These are phyloP conservation scores for Pelobates cultripes DNA, from an alignment of 2,797 vertebrate genomes.

Conservation along the genomic window DNA sequence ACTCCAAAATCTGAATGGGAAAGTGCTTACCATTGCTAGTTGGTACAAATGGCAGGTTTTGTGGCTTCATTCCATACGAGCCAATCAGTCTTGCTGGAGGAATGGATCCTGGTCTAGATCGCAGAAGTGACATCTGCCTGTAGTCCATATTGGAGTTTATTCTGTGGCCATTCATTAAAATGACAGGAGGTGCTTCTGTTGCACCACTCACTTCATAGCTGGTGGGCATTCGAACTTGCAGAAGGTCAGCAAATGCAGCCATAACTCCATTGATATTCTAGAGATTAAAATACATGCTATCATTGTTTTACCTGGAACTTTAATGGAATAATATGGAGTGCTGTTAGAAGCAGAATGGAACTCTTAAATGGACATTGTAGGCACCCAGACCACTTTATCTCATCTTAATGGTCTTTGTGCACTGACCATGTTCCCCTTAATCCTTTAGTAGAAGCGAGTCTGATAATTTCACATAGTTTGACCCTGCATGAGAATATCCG, in stretches of 20 bases:
- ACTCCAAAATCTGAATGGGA: background rate
- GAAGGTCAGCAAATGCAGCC: conserved; percentile 93
- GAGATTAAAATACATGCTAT: conserved; percentile 1
- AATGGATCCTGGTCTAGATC: conserved; percentile 73
- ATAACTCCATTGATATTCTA: conserved; percentile 94
- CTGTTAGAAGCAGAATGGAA: no score
- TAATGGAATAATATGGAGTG: no score
- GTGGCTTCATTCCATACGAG: conserved; percentile 79
- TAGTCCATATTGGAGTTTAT: conserved; percentile 74
- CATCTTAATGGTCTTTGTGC: no score
- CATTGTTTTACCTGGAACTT: no score
- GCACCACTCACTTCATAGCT: conserved; percentile 96
- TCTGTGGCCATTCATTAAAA: conserved; percentile 67
- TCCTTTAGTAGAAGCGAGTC: no score
- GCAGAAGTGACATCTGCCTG: conserved; percentile 80
- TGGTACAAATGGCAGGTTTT: conserved; percentile 76
- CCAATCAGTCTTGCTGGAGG: conserved; percentile 72
- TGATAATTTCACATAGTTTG: no score
- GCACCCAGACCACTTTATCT: no score
- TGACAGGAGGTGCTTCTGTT: conserved; percentile 77
- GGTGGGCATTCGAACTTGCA: conserved; percentile 93
- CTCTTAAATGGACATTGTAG: no score
- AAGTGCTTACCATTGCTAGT: conserved; percentile 80
- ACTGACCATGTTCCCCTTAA: no score
- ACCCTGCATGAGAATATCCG: no score